Base-by-base conservation (phyloP, 2,888 invertebrate genomes). In the Micoletzkya japonica region DNA sequence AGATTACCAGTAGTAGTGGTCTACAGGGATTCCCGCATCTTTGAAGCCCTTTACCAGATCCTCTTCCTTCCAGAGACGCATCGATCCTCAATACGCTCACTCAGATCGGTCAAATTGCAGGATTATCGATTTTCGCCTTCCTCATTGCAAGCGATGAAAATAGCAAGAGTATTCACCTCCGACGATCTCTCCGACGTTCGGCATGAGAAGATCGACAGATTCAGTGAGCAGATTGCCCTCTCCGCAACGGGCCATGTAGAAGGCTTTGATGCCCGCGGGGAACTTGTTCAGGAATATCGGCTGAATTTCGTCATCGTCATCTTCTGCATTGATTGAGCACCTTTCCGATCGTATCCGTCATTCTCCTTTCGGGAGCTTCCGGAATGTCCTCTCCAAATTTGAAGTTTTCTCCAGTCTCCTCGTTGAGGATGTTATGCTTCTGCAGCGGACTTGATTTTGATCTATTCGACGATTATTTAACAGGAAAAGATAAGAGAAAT, bases 351-450 rank as follows among this genome's bases (percentile, higher is more conserved):
- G 91, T 87, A 86, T 98, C 98, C 0, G 97, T 98, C 98, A 98
- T 98, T 88, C 93, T 94, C 70, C 98, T 90, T 86, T 99, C 98
- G 0, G 98, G 97, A 89, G 93, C 94, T 88, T 98, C 98, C 0
- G 97, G 97, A 85, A 97, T 97, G 85, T 97, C 97, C 92, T 99
- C 98, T 82, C 98, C 98, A 87, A 93, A 95, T 87, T 96, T 95
- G 85, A 96, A 98, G 86, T 92, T 94, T 0, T 91, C 91, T 0
- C 96, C 96, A 87, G 96, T 95, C 4, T 97, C 97, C 86, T 98
- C 98, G 1, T 91, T 94, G 61, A n/a, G n/a, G n/a, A 98, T 94
- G 87, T 93, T 91, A 88, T 98, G 90, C 54, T 91, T 91, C 82
- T 91, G 92, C 4, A 44, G 14, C n/a, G n/a, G n/a, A n/a, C n/a